Evolutionary conservation across 2,888 invertebrate species (phyloP), one percentile per base, ranked within the genome.

Genomic region (Cephonodes hylas): DNA sequence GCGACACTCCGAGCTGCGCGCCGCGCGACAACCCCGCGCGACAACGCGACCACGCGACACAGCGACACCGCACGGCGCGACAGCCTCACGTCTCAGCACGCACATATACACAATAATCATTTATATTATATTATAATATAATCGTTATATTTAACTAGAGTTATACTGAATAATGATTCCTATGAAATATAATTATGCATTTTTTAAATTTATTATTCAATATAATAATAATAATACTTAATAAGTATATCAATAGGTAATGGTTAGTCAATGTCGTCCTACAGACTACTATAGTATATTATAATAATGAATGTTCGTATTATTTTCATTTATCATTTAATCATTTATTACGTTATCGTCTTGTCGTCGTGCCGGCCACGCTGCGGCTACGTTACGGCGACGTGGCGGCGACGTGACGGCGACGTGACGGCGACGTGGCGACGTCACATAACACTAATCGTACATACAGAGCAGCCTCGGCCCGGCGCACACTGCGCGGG

Each of bases 181-280:
- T 93, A 93, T 93, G 92, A 93, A 93, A 93, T 93, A 93, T 92
- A 93, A 93, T 93, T 92, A 92, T 92, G 91, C 91, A 89, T 91
- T 91, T 83, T 91, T 93, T 92, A 89, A 90, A 91, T 92, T 92
- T 91, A 91, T 93, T 91, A 91, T 93, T 91, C 85, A 91, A 91
- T 93, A 90, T 84, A 87, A 91, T 89, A 88, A 91, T 89, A 88
- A 89, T 93, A 93, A 91, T 93, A 92, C 92, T 92, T 91, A 91
- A 87, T 91, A 92, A 91, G 91, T 92, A 91, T 90, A 92, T 90
- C 87, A 88, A 89, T 91, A 91, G 88, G 87, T 92, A 91, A 91
- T 93, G 92, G 89, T 92, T 93, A 92, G 89, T 91, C 87, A 91
- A 90, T 89, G 89, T 84, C 85, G 83, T 86, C 80, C 93, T 92